Base-by-base conservation (phyloP, 1,140 invertebrate species). In the Pissodes strobi region DNA sequence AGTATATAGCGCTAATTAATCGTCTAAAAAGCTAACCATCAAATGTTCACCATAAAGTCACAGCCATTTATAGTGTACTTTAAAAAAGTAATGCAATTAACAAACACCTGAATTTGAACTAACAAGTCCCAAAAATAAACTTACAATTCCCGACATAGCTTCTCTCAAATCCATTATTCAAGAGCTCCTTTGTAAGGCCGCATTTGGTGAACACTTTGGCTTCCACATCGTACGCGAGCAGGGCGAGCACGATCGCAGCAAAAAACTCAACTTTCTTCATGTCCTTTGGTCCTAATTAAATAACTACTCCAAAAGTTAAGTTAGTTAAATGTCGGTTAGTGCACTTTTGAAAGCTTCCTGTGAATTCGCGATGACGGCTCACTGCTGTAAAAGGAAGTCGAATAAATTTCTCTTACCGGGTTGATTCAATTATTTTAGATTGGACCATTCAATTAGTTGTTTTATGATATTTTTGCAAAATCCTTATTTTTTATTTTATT, bases 61-160 rank as follows among this genome's bases (percentile, higher is more conserved):
- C n/a, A n/a, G n/a, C n/a, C n/a, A n/a, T n/a, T n/a, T n/a, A n/a
- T n/a, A n/a, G n/a, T n/a, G n/a, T n/a, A n/a, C n/a, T n/a, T n/a
- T n/a, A 34, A 34, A 34, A 34, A 34, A 8, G 30, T 34, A 34
- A 34, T 34, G 6, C 30, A 13, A 39, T 13, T 13, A 13, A 39
- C 38, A 17, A 39, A 39, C 43, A 10, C 2, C 43, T 21, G 19
- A 10, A 9, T 49, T 25, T n/a, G 6, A 25, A 49, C 21, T 27
- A 25, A 13, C 19, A 27, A 46, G 18, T 19, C 8, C 12, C 1
- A 61, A 51, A 53, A 53, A 22, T 23, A 46, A 53, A 81, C 82
- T 82, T 72, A 84, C 82, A 84, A 73, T 84, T 81, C 67, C 81
- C 82, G 46, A 83, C 71, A 65, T 79, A 83, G 15, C 79, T 82